These are phyloP conservation scores for Chaetura pelagica DNA, from an alignment of 2,113 vertebrate genomes.

Conservation along the genomic window DNA sequence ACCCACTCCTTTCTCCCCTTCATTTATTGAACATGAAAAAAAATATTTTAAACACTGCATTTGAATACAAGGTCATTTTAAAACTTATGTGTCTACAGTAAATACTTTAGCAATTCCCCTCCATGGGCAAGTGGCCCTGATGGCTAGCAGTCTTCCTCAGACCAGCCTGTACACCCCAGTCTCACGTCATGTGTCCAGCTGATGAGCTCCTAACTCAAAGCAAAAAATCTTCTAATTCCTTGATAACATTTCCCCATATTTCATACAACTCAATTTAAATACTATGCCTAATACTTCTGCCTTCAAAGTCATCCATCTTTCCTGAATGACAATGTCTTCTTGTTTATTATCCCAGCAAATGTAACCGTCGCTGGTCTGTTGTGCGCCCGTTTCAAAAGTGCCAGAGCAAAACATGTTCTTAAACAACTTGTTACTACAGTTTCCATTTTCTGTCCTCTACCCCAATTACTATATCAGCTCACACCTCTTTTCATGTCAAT, in stretches of 20 bases:
- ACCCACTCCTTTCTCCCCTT: neutral
- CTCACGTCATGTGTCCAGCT: neutral
- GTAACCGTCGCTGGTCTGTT: fast-evolving
- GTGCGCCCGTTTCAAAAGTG: too few species aligned
- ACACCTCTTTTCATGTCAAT: too few species aligned
- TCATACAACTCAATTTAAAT: neutral
- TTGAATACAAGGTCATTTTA: neutral
- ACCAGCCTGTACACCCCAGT: fast-evolving
- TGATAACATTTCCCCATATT: fast-evolving
- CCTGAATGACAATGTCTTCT: fast-evolving
- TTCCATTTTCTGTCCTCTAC: too few species aligned
- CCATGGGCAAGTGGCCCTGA: fast-evolving
- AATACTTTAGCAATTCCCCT: neutral
- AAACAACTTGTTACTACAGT: neutral
- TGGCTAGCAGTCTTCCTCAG: neutral
- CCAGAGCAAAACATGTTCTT: neutral
- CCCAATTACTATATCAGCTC: neutral
- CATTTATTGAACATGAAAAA: slow-evolving; percentile 2
- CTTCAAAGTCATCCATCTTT: neutral
- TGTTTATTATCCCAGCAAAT: fast-evolving
- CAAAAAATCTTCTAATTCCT: fast-evolving
- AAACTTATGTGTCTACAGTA: neutral
- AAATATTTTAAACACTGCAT: neutral
- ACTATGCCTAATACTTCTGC: fast-evolving
- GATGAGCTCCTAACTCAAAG: fast-evolving